These are phyloP conservation scores for Saccopteryx leptura DNA, from an alignment of 2,113 vertebrate species.

Conservation along the genomic window DNA sequence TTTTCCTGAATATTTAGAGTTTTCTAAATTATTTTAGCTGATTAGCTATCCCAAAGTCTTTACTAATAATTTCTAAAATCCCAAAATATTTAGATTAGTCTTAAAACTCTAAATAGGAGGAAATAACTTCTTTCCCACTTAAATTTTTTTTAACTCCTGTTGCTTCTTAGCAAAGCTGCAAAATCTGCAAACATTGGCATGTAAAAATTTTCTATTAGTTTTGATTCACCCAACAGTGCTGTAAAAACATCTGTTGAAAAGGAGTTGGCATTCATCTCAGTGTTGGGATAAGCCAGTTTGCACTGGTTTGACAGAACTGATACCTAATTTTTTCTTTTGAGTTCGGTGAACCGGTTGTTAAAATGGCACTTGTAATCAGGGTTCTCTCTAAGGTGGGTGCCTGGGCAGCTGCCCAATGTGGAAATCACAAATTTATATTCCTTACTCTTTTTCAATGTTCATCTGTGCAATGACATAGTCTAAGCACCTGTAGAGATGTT, in stretches of 20 bases:
- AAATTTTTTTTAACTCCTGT: background rate
- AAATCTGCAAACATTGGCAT: conserved; percentile 34
- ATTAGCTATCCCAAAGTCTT: background rate
- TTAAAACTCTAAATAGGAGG: conserved; percentile 14
- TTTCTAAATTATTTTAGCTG: conserved; percentile 53
- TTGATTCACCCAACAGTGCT: background rate
- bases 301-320: too few species aligned
- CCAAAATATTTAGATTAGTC: background rate
- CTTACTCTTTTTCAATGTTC: too few species aligned
- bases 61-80: background rate
- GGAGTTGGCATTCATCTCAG: background rate
- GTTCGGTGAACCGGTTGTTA: too few species aligned
- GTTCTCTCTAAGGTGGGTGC: too few species aligned
- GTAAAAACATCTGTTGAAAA: background rate
- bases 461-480: too few species aligned
- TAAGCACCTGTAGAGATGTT: too few species aligned
- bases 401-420: too few species aligned
- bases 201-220: conserved; percentile 19
- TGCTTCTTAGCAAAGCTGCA: background rate
- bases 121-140: background rate
- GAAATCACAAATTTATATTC: too few species aligned
- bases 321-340: too few species aligned
- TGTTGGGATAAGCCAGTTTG: background rate
- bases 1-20: conserved; percentile 9
- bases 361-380: too few species aligned